Conservation (phyloP, 2,888 invertebrate species). For the Anagyrus pseudococci region DNA sequence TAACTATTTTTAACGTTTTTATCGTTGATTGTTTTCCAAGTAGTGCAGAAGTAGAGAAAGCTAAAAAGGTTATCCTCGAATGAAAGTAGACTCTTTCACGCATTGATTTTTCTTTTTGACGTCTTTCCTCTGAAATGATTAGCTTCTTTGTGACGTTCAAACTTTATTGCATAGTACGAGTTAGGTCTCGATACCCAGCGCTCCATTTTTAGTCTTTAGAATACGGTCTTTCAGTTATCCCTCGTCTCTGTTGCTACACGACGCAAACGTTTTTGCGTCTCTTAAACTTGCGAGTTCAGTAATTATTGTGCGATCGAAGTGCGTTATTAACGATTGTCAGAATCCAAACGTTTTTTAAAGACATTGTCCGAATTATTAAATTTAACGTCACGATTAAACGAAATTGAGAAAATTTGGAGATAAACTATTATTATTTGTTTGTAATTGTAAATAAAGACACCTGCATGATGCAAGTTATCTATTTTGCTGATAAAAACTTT, state of each 20-base stretch:
- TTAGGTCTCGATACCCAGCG: slow-evolving; percentile 12
- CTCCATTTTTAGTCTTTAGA: slow-evolving; percentile 13
- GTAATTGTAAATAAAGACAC: slow-evolving; percentile 22
- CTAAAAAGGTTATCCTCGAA: slow-evolving; percentile 11
- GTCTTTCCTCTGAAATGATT: slow-evolving; percentile 8
- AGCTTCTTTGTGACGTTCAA: slow-evolving; percentile 26
- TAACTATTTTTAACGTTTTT: slow-evolving; percentile 25
- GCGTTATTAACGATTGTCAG: slow-evolving; percentile 16
- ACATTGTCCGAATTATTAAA: slow-evolving; percentile 22
- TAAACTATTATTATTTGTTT: slow-evolving; percentile 10
- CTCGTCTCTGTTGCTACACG: slow-evolving; percentile 10
- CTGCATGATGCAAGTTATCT: slow-evolving; percentile 25
- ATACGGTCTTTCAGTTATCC: background rate
- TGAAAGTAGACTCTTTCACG: slow-evolving; percentile 20
- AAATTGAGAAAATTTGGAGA: slow-evolving; percentile 33
- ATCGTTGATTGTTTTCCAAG: background rate
- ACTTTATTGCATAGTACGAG: slow-evolving; percentile 26
- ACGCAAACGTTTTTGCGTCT: slow-evolving; percentile 25
- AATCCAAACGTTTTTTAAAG: slow-evolving; percentile 10
- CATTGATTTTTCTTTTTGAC: slow-evolving; percentile 9
- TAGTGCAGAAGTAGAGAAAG: slow-evolving; percentile 15
- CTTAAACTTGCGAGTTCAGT: slow-evolving; percentile 21
- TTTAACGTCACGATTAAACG: slow-evolving; percentile 24
- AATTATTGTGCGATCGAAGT: slow-evolving; percentile 15
- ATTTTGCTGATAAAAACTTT: slow-evolving; percentile 31